A percentile compares a stretch with the other conserved stretches of the same genome.
phyloP scores from a whole-genome alignment of 2,113 vertebrate species.

The Pterocles burchelli region DNA sequence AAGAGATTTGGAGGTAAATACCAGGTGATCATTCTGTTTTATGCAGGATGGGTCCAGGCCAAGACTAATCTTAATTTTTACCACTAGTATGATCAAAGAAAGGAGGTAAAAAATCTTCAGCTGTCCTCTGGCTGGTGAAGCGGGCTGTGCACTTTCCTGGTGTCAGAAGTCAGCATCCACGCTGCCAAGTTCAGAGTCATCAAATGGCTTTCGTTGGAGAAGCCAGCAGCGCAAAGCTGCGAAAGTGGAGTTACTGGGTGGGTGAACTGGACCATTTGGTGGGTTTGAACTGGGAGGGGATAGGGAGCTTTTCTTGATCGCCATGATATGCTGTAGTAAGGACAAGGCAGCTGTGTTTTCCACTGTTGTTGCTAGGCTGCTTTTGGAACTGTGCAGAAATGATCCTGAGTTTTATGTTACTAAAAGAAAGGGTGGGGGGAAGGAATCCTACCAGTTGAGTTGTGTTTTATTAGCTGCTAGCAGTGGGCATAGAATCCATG shows the following conservation, averaged over 20 bases:
- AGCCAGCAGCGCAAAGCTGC: background rate
- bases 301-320: background rate
- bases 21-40: background rate
- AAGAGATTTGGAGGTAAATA: background rate
- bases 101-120: background rate
- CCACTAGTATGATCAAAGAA: background rate
- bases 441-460: background rate
- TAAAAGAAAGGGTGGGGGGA: background rate
- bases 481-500: background rate
- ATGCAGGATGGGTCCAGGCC: background rate
- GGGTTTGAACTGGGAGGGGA: background rate
- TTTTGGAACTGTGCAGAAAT: background rate
- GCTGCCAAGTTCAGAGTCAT: background rate
- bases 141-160: background rate
- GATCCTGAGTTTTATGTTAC: background rate
- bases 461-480: constrained; percentile 42
- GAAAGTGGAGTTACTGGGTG: background rate
- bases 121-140: background rate
- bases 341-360: background rate
- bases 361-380: background rate
- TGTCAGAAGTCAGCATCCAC: background rate
- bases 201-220: background rate
- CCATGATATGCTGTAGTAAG: background rate
- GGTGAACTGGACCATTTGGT: background rate
- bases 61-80: background rate